phyloP scores from a whole-genome alignment of 1,140 invertebrate genomes.

The Zaprionus nigranus region DNA sequence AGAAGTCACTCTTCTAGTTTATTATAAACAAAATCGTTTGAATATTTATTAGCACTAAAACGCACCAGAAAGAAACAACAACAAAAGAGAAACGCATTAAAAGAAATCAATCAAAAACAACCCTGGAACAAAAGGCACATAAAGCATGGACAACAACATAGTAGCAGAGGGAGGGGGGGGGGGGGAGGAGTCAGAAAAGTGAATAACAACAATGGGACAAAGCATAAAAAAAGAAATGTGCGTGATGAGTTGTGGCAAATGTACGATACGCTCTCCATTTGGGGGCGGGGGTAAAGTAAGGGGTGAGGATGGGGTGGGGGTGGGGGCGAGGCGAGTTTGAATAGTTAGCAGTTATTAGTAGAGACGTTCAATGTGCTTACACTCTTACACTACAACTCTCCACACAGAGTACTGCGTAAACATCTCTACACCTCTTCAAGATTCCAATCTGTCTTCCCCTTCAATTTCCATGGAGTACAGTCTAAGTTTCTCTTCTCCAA shows the following conservation, averaged over 20 bases:
- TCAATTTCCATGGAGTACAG: not conserved
- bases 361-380: no score
- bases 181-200: not conserved
- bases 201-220: slow-evolving; percentile 26
- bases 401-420: not conserved
- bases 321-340: not conserved
- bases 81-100: slow-evolving; percentile 26
- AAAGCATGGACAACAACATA: slow-evolving; percentile 23
- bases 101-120: slow-evolving; percentile 69
- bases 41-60: slow-evolving; percentile 63
- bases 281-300: not conserved
- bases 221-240: slow-evolving; percentile 40
- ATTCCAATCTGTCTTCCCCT: no score
- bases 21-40: slow-evolving; percentile 81
- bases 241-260: slow-evolving; percentile 47
- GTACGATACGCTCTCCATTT: slow-evolving; percentile 22
- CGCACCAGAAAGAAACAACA: slow-evolving; percentile 29
- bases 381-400: not conserved
- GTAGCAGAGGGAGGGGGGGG: not conserved
- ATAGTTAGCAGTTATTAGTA: not conserved
- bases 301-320: not conserved
- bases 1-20: slow-evolving; percentile 49
- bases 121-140: slow-evolving; percentile 47
- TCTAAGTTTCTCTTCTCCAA: not conserved
- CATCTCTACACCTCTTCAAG: not conserved